phyloP scores from a whole-genome alignment of 2,113 vertebrate species.

The Oreochromis spilurus region DNA sequence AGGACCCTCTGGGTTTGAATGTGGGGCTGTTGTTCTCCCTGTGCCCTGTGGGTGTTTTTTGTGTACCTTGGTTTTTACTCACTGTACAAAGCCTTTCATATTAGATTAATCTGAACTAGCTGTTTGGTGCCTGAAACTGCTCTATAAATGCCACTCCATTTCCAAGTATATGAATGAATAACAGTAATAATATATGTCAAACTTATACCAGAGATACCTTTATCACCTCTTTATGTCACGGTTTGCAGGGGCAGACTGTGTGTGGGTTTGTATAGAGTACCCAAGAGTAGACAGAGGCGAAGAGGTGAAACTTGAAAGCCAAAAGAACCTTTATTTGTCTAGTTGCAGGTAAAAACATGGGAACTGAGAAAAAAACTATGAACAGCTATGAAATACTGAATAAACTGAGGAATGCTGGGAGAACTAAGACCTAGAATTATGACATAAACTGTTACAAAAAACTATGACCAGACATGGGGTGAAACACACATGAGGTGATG shows the following conservation, averaged over 20 bases:
- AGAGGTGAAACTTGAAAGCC: neutral
- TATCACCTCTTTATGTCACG: neutral
- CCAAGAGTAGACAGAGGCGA: neutral
- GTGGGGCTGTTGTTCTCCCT: neutral
- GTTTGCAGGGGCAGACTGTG: neutral
- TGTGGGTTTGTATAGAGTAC: neutral
- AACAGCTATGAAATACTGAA: neutral
- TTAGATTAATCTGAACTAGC: neutral
- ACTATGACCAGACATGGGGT: neutral
- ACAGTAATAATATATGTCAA: neutral
- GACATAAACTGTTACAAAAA: neutral
- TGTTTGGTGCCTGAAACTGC: neutral
- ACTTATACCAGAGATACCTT: neutral
- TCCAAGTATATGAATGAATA: neutral
- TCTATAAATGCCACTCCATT: neutral
- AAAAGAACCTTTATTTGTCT: neutral
- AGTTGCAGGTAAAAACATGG: neutral
- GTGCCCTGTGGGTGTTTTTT: neutral
- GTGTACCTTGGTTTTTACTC: neutral
- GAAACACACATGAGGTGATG: neutral
- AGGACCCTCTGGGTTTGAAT: neutral
- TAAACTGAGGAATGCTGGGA: neutral
- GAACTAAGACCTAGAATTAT: neutral
- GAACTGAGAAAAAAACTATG: neutral
- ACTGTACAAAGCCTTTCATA: neutral